phyloP scores from a whole-genome alignment of 2,888 invertebrate species.

The Tuberolachnus salignus region DNA sequence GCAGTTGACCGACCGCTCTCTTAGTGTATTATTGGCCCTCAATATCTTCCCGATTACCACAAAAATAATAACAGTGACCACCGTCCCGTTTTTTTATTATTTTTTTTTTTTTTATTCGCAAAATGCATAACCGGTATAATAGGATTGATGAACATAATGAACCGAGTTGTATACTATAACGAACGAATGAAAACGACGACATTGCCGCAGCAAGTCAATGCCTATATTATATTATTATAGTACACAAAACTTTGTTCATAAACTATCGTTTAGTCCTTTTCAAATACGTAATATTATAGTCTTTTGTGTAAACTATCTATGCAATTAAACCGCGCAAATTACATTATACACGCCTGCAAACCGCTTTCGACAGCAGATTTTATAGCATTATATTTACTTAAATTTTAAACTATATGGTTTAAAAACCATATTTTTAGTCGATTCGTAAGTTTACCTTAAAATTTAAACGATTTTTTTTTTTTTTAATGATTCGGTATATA shows the following conservation, averaged over 20 bases:
- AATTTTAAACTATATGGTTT: constrained; percentile 12
- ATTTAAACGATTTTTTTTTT: no score
- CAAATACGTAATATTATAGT: neutral
- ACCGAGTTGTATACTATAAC: neutral
- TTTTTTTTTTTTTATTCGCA: neutral
- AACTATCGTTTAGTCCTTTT: constrained; percentile 18
- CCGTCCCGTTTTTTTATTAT: neutral
- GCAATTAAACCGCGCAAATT: constrained; percentile 16
- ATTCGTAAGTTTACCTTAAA: no score
- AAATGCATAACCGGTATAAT: neutral
- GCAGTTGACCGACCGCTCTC: no score
- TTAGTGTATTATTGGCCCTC: no score
- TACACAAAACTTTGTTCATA: neutral
- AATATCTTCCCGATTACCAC: no score
- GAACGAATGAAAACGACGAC: neutral
- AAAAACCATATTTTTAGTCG: constrained; percentile 11
- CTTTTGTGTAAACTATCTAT: neutral
- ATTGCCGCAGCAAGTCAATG: neutral
- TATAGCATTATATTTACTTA: neutral
- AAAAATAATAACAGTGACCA: neutral
- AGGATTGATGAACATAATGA: neutral
- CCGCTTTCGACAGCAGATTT: neutral
- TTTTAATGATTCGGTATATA: no score
- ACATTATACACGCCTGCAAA: neutral
- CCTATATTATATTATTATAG: neutral